These are phyloP conservation scores for Cryptoprocta ferox DNA, from an alignment of 2,797 vertebrate genomes.

Conservation along the genomic window DNA sequence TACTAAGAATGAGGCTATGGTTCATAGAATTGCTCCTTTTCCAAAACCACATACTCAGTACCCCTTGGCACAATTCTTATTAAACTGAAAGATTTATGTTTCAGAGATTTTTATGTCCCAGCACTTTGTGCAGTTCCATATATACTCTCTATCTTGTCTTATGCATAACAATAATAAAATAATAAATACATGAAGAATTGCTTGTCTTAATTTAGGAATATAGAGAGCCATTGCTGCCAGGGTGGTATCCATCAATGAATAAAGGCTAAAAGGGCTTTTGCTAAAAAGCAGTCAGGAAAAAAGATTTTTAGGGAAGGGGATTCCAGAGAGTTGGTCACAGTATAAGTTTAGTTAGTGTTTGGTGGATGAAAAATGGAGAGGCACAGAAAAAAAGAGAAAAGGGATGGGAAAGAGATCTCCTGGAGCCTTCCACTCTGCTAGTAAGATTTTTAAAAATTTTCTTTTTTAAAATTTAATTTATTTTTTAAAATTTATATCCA, in stretches of 20 bases:
- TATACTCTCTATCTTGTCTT: background rate
- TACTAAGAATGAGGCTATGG: background rate
- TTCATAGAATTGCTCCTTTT: background rate
- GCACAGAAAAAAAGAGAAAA: background rate
- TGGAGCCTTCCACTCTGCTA: background rate
- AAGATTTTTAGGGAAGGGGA: background rate
- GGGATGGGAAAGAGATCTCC: background rate
- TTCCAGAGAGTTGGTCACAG: background rate
- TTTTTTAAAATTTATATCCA: too few species aligned
- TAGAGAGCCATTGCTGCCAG: slow-evolving; percentile 32
- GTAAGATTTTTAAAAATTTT: background rate
- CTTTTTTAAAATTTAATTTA: too few species aligned
- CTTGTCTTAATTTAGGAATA: background rate
- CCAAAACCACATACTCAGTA: background rate
- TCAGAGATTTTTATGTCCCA: slow-evolving; percentile 32
- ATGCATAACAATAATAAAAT: slow-evolving; percentile 45
- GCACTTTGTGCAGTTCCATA: background rate
- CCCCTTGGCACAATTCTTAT: background rate
- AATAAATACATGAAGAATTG: background rate
- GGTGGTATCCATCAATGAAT: background rate
- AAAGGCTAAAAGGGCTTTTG: slow-evolving; percentile 8
- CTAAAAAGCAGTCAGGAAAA: background rate
- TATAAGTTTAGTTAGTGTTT: background rate
- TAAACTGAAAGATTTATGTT: background rate
- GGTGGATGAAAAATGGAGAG: background rate